phyloP scores from a whole-genome alignment of 2,113 vertebrate genomes.

The Natator depressus region DNA sequence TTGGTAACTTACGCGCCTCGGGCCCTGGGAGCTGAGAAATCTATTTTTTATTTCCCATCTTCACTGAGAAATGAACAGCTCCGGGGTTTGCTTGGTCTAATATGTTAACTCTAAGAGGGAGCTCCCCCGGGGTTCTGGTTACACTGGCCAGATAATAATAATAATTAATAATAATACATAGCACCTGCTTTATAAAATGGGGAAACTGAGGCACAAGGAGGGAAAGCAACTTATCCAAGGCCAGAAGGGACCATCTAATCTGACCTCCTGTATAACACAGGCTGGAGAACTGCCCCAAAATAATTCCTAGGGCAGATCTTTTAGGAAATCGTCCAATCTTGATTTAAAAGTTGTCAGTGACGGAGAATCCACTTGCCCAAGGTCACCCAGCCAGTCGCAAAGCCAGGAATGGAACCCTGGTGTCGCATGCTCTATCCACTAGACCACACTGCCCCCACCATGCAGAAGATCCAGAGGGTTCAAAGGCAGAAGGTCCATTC shows the following conservation, averaged over 20 bases:
- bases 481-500: too few relatives aligned
- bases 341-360: not conserved
- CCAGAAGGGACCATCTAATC: not conserved
- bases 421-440: not conserved
- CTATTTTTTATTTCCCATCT: not conserved
- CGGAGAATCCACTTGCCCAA: not conserved
- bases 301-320: not conserved
- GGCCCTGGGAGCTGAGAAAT: not conserved
- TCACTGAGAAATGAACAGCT: not conserved
- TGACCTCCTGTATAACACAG: not conserved
- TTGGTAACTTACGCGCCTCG: not conserved
- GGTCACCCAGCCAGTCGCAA: not conserved
- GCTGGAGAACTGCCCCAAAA: not conserved
- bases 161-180: not conserved
- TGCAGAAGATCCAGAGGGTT: not conserved
- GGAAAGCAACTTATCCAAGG: not conserved
- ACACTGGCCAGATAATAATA: not conserved
- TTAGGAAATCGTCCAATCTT: not conserved
- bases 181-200: not conserved
- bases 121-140: not conserved
- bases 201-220: not conserved
- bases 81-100: not conserved
- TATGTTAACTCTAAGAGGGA: not conserved
- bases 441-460: not conserved
- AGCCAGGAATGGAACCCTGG: not conserved